Evolutionary conservation across 92 coral and sea anemone species (phyloP).

Genomic region (Phymanthus crucifer): DNA sequence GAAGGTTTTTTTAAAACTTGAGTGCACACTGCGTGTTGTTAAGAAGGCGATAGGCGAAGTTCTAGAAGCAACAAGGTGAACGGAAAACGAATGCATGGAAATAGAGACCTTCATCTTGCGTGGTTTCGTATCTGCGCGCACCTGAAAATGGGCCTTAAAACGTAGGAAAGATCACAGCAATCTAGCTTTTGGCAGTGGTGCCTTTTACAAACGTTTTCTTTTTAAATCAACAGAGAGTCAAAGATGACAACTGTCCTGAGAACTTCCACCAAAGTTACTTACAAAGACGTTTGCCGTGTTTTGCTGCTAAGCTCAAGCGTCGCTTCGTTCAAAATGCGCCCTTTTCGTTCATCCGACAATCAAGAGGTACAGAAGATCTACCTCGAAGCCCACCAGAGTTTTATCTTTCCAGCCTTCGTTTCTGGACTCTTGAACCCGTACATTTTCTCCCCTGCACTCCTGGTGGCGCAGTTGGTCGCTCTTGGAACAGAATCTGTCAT

Average conservation of each 20-base stretch:
- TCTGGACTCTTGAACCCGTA: slow-evolving; percentile 48
- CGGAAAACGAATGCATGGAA: too few relatives aligned
- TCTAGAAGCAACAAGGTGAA: too few relatives aligned
- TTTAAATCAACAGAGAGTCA: too few relatives aligned
- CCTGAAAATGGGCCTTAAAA: too few relatives aligned
- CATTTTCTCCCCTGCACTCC: slow-evolving; percentile 42
- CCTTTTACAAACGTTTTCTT: too few relatives aligned
- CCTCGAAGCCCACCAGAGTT: slow-evolving; percentile 57
- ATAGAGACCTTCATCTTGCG: too few relatives aligned
- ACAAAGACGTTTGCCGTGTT: background rate
- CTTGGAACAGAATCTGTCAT: slow-evolving; percentile 18
- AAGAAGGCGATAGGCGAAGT: too few relatives aligned
- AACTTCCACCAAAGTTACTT: slow-evolving; percentile 4
- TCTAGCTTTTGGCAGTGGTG: too few relatives aligned
- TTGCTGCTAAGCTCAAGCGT: slow-evolving; percentile 6
- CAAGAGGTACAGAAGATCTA: slow-evolving; percentile 37
- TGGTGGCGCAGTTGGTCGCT: slow-evolving; percentile 23
- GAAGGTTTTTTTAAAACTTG: too few relatives aligned
- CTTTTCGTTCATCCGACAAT: slow-evolving; percentile 31
- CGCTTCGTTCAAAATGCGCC: slow-evolving; percentile 19
- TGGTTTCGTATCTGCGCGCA: too few relatives aligned
- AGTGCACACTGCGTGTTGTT: too few relatives aligned
- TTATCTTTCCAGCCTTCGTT: slow-evolving; percentile 53
- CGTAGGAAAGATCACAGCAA: too few relatives aligned
- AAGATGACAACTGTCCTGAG: slow-evolving; percentile 22